A percentile compares a stretch with the other conserved stretches of the same genome.
Evolutionary conservation across 2,888 invertebrate species (phyloP).

Genomic region (Fragum whitleyi): DNA sequence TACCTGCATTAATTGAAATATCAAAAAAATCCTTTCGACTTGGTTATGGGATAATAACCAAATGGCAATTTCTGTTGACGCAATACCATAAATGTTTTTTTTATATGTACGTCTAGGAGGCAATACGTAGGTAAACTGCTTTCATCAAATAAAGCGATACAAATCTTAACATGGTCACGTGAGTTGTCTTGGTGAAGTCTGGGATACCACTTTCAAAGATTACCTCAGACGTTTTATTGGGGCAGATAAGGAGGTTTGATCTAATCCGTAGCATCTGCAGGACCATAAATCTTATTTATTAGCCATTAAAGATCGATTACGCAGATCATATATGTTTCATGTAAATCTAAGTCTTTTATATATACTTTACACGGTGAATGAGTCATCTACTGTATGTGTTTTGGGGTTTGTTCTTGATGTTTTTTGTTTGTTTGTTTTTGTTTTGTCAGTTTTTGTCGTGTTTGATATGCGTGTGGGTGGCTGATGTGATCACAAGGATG

Average conservation of each 20-base stretch:
- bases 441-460: too few species aligned
- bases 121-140: background rate
- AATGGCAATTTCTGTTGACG: too few species aligned
- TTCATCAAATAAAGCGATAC: background rate
- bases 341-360: background rate
- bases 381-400: background rate
- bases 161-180: background rate
- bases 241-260: background rate
- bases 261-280: background rate
- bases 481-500: too few species aligned
- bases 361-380: background rate
- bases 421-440: too few species aligned
- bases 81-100: too few species aligned
- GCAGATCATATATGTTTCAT: background rate
- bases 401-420: too few species aligned
- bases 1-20: too few species aligned
- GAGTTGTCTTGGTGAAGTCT: background rate
- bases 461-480: too few species aligned
- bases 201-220: background rate
- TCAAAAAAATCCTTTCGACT: too few species aligned
- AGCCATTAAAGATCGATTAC: background rate
- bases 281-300: background rate
- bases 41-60: too few species aligned
- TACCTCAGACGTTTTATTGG: background rate
- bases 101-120: too few species aligned